Evolutionary conservation across 2,113 vertebrate species (phyloP).

Genomic region (Nibea coibor): DNA sequence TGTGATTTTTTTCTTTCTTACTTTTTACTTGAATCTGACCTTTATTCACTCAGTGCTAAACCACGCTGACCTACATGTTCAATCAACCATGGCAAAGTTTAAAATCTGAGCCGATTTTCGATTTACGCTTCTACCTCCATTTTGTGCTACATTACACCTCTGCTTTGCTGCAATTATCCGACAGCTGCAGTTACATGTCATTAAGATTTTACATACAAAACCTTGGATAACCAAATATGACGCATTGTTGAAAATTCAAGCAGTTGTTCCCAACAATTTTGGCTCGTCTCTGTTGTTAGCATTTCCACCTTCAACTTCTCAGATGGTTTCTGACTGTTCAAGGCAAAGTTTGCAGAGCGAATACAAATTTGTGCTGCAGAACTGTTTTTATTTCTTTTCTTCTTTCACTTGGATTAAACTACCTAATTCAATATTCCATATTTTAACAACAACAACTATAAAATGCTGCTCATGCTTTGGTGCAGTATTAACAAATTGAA

Average conservation of each 20-base stretch:
- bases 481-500: background rate
- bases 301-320: background rate
- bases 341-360: background rate
- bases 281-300: background rate
- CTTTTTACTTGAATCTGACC: background rate
- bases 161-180: background rate
- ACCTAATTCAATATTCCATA: no score
- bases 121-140: background rate
- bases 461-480: no score
- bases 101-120: background rate
- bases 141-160: background rate
- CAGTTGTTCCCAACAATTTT: no score
- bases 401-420: no score
- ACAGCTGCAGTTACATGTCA: background rate
- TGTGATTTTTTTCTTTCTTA: background rate
- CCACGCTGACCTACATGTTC: background rate
- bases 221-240: background rate
- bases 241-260: background rate
- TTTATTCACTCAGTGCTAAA: background rate
- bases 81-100: background rate
- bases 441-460: no score
- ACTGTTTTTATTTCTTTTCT: no score
- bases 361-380: no score
- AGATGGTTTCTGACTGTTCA: background rate
- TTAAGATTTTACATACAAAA: background rate